Conservation (phyloP, 2,888 invertebrate genomes). For the Shargacucullia verbasci region DNA sequence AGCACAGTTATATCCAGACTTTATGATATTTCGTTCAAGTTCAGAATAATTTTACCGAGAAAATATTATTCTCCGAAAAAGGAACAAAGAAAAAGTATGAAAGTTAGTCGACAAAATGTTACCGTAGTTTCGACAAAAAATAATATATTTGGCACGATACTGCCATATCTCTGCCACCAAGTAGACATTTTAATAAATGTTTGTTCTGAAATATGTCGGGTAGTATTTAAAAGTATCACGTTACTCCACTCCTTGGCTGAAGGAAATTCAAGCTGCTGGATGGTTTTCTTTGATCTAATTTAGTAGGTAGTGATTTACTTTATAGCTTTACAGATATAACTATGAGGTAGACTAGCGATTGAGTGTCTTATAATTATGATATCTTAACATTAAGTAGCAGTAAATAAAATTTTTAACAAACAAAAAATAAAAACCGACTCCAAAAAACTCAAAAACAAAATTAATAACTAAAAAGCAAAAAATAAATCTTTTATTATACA, state of each 20-base stretch:
- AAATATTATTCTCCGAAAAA: slow-evolving; percentile 1
- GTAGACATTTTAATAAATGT: slow-evolving; percentile 38
- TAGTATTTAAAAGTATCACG: slow-evolving; percentile 6
- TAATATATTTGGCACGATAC: slow-evolving; percentile 40
- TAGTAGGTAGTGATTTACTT: not conserved
- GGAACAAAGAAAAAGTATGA: slow-evolving; percentile 19
- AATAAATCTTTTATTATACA: too few species aligned
- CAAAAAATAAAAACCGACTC: too few species aligned
- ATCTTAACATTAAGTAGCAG: too few species aligned
- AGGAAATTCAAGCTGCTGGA: not conserved
- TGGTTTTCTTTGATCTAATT: not conserved
- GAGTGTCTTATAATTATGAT: too few species aligned
- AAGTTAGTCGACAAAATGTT: slow-evolving; percentile 17
- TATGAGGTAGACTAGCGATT: too few species aligned
- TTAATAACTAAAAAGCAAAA: too few species aligned
- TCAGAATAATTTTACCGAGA: slow-evolving; percentile 4
- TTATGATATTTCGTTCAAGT: slow-evolving; percentile 13
- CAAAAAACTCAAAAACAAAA: too few species aligned
- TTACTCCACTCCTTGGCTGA: slow-evolving; percentile 1
- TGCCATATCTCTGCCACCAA: slow-evolving; percentile 20
- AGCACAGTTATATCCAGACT: not conserved
- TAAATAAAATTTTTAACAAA: too few species aligned
- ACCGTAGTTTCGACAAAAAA: slow-evolving; percentile 10
- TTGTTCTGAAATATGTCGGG: slow-evolving; percentile 7
- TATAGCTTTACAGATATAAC: too few species aligned